A percentile compares a stretch with the other conserved stretches of the same genome.
phyloP scores from a whole-genome alignment of 2,113 vertebrate genomes.

The Chaetorhynchus papuensis region DNA sequence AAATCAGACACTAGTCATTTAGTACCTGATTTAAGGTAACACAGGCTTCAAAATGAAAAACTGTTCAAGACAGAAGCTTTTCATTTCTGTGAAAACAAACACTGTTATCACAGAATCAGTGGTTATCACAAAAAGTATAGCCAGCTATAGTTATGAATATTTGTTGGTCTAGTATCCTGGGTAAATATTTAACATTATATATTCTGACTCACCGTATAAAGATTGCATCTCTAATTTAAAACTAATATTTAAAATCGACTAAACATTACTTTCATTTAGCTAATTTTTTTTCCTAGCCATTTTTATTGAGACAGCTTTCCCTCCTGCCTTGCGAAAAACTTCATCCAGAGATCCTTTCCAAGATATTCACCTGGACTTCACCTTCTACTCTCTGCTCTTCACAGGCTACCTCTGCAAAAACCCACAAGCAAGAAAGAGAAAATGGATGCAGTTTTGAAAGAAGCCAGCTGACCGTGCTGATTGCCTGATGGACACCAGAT shows the following conservation, averaged over 20 bases:
- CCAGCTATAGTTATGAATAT: neutral
- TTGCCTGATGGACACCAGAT: neutral
- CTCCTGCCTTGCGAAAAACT: neutral
- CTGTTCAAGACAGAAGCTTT: neutral
- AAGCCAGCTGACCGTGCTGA: neutral
- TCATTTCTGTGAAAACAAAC: neutral
- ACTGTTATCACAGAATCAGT: neutral
- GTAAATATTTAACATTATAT: neutral
- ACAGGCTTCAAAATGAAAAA: neutral
- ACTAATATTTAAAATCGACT: neutral
- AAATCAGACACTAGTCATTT: neutral
- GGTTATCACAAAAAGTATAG: neutral
- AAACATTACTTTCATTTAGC: neutral
- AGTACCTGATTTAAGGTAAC: slow-evolving; percentile 18
- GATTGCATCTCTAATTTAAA: neutral
- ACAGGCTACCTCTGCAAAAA: neutral
- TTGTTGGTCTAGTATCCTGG: neutral
- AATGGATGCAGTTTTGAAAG: neutral
- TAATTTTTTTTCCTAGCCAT: neutral
- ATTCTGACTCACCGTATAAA: neutral
- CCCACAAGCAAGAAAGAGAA: neutral
- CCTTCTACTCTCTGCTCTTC: neutral
- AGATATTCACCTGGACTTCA: neutral
- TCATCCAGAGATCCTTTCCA: neutral
- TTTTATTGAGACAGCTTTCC: neutral